Percentiles rank a stretch among this genome's conserved stretches.
These are phyloP conservation scores for Caenorhabditis elegans DNA, from an alignment of 1,140 invertebrate species.

Conservation along the genomic window DNA sequence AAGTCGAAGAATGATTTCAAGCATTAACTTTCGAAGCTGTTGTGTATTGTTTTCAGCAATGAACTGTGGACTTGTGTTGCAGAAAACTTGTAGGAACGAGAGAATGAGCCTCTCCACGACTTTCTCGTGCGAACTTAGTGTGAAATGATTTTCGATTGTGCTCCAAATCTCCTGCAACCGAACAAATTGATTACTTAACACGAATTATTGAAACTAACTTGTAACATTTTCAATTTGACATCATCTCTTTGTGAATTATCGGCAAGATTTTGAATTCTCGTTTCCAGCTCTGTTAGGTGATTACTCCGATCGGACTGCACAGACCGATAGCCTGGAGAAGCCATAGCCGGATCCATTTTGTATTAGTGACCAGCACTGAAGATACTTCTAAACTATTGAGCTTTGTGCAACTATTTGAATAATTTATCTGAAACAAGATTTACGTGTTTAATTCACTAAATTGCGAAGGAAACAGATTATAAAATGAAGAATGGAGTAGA, in stretches of 20 bases:
- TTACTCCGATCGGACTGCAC: background rate
- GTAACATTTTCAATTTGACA: conserved; percentile 27
- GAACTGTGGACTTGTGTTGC: conserved; percentile 42
- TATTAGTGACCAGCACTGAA: background rate
- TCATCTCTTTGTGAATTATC: conserved; percentile 24
- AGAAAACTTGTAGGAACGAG: conserved; percentile 13
- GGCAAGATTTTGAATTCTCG: background rate
- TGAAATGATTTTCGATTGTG: background rate
- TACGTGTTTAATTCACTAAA: too few species aligned
- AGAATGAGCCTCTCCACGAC: conserved; percentile 36
- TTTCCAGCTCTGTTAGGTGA: background rate
- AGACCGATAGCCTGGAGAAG: background rate
- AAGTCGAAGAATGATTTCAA: conserved; percentile 40
- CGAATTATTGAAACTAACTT: background rate
- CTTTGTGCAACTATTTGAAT: background rate
- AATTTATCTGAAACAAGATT: background rate
- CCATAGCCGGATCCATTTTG: background rate
- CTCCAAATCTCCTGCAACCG: conserved; percentile 31
- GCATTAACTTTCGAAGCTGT: conserved; percentile 36
- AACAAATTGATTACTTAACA: background rate
- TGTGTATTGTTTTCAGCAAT: conserved; percentile 47
- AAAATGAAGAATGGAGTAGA: too few species aligned
- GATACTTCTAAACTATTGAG: background rate
- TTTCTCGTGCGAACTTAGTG: background rate
- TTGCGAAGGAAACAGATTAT: too few species aligned